phyloP scores from a whole-genome alignment of 2,113 vertebrate species.

The Helogale parvula region DNA sequence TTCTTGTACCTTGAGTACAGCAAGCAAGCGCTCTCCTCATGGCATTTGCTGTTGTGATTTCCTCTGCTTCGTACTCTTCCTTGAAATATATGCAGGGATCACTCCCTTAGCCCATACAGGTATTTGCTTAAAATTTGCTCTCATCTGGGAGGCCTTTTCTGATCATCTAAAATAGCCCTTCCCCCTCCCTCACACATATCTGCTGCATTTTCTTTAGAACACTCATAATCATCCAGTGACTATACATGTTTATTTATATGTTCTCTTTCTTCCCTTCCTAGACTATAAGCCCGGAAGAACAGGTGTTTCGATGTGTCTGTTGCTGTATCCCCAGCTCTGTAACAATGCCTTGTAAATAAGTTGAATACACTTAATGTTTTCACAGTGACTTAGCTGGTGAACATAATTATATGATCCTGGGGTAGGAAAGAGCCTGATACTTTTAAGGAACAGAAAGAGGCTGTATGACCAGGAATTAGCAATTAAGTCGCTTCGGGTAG shows the following conservation, averaged over 20 bases:
- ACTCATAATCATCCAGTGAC: not conserved
- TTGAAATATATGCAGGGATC: not conserved
- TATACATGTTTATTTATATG: not conserved
- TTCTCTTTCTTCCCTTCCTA: not conserved
- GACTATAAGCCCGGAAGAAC: not conserved
- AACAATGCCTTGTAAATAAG: not conserved
- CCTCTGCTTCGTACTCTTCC: not conserved
- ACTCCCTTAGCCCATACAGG: not conserved
- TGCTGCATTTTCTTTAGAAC: not conserved
- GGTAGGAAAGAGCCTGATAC: not conserved
- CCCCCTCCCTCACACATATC: not conserved
- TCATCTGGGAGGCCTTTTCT: not conserved
- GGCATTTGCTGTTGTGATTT: not conserved
- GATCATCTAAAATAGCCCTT: not conserved
- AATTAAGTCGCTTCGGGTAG: not conserved
- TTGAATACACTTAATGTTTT: not conserved
- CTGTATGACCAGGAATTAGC: not conserved
- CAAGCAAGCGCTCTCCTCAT: not conserved
- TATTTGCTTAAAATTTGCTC: no score
- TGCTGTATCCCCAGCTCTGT: not conserved
- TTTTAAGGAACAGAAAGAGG: not conserved
- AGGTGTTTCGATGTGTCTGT: not conserved
- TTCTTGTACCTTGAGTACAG: not conserved
- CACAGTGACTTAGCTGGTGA: not conserved
- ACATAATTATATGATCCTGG: not conserved